These are phyloP conservation scores for Loxodonta africana DNA, from an alignment of 2,113 vertebrate species.

Conservation along the genomic window DNA sequence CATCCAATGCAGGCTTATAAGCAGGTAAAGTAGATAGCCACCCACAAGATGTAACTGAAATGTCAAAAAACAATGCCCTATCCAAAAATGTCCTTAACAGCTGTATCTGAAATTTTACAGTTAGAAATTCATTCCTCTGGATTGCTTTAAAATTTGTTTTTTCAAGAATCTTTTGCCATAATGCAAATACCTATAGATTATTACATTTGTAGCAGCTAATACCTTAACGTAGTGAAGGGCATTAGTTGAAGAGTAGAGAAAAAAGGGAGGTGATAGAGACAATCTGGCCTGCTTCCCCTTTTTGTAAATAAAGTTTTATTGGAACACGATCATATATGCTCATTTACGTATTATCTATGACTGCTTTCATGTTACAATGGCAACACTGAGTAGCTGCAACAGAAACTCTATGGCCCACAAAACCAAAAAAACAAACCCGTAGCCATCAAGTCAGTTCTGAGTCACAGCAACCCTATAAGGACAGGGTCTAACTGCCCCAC, in stretches of 20 bases:
- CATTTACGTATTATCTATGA: not conserved
- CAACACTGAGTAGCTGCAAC: too few species aligned
- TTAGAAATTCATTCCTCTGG: constrained; percentile 23
- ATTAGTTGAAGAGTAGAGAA: not conserved
- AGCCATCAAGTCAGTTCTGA: not conserved
- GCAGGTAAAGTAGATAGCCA: not conserved
- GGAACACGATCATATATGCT: not conserved
- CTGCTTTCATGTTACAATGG: too few species aligned
- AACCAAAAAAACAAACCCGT: not conserved
- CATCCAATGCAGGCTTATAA: not conserved
- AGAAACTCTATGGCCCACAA: not conserved
- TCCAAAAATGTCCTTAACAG: not conserved
- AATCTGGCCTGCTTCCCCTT: not conserved
- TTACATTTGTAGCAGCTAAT: not conserved
- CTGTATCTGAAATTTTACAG: not conserved
- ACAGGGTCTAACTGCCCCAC: too few species aligned
- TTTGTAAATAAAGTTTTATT: not conserved
- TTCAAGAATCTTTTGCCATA: not conserved
- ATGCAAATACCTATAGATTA: not conserved
- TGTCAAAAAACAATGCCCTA: not conserved
- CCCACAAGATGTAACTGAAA: not conserved
- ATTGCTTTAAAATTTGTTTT: not conserved
- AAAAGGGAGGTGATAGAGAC: not conserved
- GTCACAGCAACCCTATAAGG: not conserved
- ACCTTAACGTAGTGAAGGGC: not conserved